These are phyloP conservation scores for Aramus guarauna DNA, from an alignment of 2,113 vertebrate species.

Conservation along the genomic window DNA sequence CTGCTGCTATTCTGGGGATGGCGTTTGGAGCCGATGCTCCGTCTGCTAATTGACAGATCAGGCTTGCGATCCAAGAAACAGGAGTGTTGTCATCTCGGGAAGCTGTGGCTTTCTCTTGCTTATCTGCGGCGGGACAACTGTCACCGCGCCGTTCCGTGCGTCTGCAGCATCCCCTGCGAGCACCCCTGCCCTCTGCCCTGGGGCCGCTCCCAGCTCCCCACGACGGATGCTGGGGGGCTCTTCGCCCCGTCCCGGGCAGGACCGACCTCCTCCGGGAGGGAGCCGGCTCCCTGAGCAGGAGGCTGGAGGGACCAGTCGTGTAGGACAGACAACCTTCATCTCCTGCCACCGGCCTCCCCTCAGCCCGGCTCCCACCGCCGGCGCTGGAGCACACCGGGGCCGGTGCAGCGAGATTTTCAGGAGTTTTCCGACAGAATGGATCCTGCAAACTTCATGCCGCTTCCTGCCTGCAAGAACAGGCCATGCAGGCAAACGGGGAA, in stretches of 20 bases:
- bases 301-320: not conserved
- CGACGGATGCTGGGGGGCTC: not conserved
- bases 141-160: rapidly evolving
- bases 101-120: not conserved
- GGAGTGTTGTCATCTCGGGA: not conserved
- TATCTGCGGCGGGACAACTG: not conserved
- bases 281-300: not conserved
- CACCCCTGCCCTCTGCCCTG: not conserved
- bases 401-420: rapidly evolving
- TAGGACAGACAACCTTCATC: not conserved
- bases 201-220: not conserved
- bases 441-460: not conserved
- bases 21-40: not conserved
- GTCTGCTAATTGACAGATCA: not conserved
- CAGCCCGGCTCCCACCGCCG: not conserved
- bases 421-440: not conserved
- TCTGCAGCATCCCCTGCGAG: not conserved
- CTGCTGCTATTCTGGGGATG: not conserved
- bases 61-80: not conserved
- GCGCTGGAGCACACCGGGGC: not conserved
- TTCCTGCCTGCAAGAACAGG: not conserved
- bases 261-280: not conserved
- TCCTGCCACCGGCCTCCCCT: not conserved
- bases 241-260: rapidly evolving
- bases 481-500: not conserved